Evolutionary conservation across 2,888 invertebrate species (phyloP).

Genomic region (Prosapia bicincta): DNA sequence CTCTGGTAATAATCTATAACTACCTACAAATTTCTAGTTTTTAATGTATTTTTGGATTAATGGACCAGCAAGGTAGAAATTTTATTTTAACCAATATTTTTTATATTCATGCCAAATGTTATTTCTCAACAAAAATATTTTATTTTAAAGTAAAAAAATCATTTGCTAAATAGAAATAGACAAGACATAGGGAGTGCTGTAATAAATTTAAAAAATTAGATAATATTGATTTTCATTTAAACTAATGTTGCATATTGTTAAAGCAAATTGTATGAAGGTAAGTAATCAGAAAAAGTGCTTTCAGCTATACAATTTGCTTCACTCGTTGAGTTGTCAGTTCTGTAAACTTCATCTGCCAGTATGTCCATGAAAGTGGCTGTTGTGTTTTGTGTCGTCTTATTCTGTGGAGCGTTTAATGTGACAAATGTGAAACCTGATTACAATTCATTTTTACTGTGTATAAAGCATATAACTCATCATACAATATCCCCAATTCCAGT

Average conservation of each 20-base stretch:
- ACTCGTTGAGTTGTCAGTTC: no score
- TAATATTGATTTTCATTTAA: not conserved
- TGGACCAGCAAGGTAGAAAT: no score
- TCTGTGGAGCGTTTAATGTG: not conserved
- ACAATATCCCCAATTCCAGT: not conserved
- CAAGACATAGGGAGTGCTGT: not conserved
- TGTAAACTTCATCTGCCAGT: not conserved
- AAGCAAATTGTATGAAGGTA: not conserved
- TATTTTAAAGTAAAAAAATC: no score
- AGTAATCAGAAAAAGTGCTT: not conserved
- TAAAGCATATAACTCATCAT: not conserved
- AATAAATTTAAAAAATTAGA: not conserved
- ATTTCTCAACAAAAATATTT: no score
- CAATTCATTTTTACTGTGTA: not conserved
- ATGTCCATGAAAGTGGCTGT: not conserved
- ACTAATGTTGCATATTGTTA: not conserved
- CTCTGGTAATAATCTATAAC: no score
- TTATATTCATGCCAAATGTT: no score
- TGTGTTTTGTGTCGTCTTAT: not conserved
- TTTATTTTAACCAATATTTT: no score
- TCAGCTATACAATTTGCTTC: no score
- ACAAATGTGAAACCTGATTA: not conserved
- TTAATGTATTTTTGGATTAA: no score
- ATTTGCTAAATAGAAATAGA: slow-evolving; percentile 31
- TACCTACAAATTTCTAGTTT: no score